These are phyloP conservation scores for Tetramorium simillimum DNA, from an alignment of 1,140 invertebrate genomes.

Conservation along the genomic window DNA sequence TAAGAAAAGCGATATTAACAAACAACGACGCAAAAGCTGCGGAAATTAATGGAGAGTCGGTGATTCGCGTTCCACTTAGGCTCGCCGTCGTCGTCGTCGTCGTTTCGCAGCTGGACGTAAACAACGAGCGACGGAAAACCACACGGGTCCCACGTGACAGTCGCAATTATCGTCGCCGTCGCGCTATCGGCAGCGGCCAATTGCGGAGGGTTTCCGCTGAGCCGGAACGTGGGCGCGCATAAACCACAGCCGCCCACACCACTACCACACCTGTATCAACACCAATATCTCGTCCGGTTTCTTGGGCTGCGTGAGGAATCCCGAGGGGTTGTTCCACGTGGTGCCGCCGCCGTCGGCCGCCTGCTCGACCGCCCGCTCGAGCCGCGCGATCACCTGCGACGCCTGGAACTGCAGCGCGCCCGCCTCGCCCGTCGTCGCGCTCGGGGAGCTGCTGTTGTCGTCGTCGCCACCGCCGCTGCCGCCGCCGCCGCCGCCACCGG, in stretches of 20 bases:
- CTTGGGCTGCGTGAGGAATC: slow-evolving; percentile 82
- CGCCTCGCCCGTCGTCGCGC: slow-evolving; percentile 76
- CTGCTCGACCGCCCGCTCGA: slow-evolving; percentile 87
- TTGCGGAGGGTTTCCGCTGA: slow-evolving; percentile 59
- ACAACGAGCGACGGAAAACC: neutral
- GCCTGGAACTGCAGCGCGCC: slow-evolving; percentile 88
- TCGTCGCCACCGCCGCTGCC: slow-evolving; percentile 65
- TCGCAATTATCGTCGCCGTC: too few species aligned
- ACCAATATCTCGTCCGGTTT: slow-evolving; percentile 82
- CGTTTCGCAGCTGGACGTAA: neutral
- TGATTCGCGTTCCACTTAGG: too few species aligned
- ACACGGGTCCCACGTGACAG: slow-evolving; percentile 56
- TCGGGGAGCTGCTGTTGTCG: slow-evolving; percentile 64
- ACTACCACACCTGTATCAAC: slow-evolving; percentile 81
- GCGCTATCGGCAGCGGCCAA: slow-evolving; percentile 6
- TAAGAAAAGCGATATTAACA: neutral
- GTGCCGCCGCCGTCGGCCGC: slow-evolving; percentile 84
- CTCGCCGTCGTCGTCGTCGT: too few species aligned
- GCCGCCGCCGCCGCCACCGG: slow-evolving; percentile 59
- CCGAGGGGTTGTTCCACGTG: slow-evolving; percentile 83
- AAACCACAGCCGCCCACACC: neutral
- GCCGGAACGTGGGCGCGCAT: neutral
- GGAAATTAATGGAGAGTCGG: too few species aligned
- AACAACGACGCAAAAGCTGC: neutral
- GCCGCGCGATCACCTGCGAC: slow-evolving; percentile 88